Evolutionary conservation across 2,888 invertebrate genomes (phyloP).

Genomic region (Hesperia comma): DNA sequence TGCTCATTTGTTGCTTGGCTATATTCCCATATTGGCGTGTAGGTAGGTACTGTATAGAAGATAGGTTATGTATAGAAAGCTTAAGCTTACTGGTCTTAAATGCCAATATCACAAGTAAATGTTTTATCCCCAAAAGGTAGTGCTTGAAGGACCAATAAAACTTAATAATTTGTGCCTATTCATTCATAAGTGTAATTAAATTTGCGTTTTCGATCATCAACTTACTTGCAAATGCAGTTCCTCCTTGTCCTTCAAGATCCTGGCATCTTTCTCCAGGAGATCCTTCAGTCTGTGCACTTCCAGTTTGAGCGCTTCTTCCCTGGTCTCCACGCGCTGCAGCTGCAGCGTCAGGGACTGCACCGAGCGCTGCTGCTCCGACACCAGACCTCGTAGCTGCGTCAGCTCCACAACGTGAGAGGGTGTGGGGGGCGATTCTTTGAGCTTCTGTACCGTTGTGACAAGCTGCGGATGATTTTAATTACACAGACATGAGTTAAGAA

Average conservation of each 20-base stretch:
- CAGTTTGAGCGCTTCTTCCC: constrained; percentile 79
- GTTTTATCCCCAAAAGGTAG: no score
- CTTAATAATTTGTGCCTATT: no score
- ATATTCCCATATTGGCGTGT: no score
- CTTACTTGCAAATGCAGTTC: constrained; percentile 62
- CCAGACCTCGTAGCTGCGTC: constrained; percentile 75
- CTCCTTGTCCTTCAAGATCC: constrained; percentile 66
- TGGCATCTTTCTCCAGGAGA: constrained; percentile 77
- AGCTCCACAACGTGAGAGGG: constrained; percentile 67
- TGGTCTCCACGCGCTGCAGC: constrained; percentile 75
- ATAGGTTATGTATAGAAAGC: no score
- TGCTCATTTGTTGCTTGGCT: no score
- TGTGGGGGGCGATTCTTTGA: constrained; percentile 59
- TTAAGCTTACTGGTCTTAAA: no score
- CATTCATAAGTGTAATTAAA: no score
- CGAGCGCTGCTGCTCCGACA: constrained; percentile 84
- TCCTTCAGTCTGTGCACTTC: constrained; percentile 74
- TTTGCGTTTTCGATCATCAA: neutral
- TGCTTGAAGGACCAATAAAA: no score
- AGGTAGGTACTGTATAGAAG: no score
- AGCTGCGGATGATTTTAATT: constrained; percentile 51
- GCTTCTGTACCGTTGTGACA: constrained; percentile 59
- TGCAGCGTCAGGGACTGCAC: constrained; percentile 81
- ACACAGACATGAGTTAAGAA: no score
- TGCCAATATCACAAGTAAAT: no score